Evolutionary conservation across 2,113 vertebrate genomes (phyloP).

Genomic region (Microcebus jonahi): DNA sequence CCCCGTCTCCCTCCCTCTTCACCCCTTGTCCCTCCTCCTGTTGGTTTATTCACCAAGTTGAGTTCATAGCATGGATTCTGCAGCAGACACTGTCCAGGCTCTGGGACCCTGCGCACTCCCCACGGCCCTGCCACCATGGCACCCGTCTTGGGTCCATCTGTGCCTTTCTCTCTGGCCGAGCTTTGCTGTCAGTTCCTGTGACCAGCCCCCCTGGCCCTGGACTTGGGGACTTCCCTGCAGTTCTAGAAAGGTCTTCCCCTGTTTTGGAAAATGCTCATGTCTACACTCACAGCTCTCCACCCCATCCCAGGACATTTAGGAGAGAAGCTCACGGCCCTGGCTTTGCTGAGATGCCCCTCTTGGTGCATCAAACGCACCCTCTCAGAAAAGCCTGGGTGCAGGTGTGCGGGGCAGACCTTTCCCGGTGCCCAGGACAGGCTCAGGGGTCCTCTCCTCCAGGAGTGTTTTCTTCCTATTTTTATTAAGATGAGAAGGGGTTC

Average conservation of each 20-base stretch:
- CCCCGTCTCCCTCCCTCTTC: fast-evolving
- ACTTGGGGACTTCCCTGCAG: neutral
- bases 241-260: neutral
- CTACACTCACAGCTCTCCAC: neutral
- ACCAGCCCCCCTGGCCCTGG: fast-evolving
- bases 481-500: no score
- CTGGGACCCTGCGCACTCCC: fast-evolving
- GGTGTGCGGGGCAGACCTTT: neutral
- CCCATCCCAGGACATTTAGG: neutral
- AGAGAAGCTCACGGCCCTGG: neutral
- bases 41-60: neutral
- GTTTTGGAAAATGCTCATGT: neutral
- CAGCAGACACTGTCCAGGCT: fast-evolving
- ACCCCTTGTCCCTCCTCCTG: neutral
- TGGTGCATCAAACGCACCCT: no score
- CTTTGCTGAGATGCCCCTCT: neutral
- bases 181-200: neutral
- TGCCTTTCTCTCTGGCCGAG: neutral
- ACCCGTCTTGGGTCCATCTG: neutral
- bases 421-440: neutral
- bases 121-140: fast-evolving
- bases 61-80: neutral
- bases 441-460: no score
- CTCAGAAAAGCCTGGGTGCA: neutral
- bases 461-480: no score